Percentiles rank a stretch among this genome's conserved stretches.
phyloP scores from a whole-genome alignment of 1,140 invertebrate genomes.

The Diplogasteroides magnus region DNA sequence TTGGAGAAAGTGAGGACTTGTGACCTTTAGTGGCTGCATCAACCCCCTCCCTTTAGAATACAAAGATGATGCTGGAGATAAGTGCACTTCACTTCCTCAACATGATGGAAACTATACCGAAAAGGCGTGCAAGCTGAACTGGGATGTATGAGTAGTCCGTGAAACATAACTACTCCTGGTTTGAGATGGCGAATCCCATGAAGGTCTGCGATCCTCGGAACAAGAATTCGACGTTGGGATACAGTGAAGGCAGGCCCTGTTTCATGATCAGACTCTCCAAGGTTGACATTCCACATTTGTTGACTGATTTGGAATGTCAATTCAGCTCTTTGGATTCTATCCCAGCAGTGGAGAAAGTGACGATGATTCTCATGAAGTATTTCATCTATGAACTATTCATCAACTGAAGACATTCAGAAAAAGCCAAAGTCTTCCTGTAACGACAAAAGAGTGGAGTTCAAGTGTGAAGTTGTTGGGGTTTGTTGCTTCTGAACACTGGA shows the following conservation, averaged over 20 bases:
- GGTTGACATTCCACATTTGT: neutral
- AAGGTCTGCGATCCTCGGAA: neutral
- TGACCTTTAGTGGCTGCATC: no score
- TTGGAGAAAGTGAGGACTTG: neutral
- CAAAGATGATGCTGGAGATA: neutral
- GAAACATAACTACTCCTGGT: neutral
- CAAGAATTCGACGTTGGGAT: neutral
- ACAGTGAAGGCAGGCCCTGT: neutral
- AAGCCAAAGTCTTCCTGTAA: neutral
- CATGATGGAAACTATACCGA: neutral
- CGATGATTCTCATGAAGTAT: no score
- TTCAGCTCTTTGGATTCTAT: neutral
- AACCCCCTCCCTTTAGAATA: no score
- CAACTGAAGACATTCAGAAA: neutral
- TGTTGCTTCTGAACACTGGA: no score
- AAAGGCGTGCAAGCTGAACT: neutral
- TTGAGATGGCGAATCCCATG: no score
- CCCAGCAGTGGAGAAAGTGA: neutral
- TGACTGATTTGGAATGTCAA: neutral
- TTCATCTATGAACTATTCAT: no score
- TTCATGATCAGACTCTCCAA: neutral
- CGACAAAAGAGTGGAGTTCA: neutral
- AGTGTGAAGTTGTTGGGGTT: no score
- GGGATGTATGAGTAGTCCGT: neutral
- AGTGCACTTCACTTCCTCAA: neutral